Conservation (phyloP, 2,888 invertebrate species). For the Dynastes grantii region DNA sequence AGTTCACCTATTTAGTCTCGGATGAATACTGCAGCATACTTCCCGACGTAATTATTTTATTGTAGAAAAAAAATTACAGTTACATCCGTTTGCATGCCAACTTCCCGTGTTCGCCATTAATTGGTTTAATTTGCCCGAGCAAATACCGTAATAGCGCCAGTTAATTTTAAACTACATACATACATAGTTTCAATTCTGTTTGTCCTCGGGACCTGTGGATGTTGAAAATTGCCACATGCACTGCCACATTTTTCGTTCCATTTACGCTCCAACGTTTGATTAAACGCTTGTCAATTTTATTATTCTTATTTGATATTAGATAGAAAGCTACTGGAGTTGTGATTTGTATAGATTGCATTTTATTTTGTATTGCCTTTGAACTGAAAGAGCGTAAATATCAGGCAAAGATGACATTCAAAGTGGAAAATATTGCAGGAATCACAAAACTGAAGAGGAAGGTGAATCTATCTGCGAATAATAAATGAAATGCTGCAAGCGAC, state of each 20-base stretch:
- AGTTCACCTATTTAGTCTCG: not conserved
- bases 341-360: no score
- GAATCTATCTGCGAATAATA: no score
- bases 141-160: conserved; percentile 53
- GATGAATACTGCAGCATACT: not conserved
- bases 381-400: no score
- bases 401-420: no score
- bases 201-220: not conserved
- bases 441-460: no score
- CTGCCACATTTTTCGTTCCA: not conserved
- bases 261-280: not conserved
- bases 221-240: no score
- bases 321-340: no score
- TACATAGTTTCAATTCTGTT: conserved; percentile 48
- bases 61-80: conserved; percentile 36
- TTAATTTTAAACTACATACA: conserved; percentile 52
- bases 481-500: no score
- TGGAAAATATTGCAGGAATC: no score
- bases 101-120: conserved; percentile 45
- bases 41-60: conserved; percentile 20
- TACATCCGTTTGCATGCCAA: conserved; percentile 38
- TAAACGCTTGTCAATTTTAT: not conserved
- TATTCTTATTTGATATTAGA: no score
- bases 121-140: conserved; percentile 55
- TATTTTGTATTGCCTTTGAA: no score